A percentile compares a stretch with the other conserved stretches of the same genome.
Evolutionary conservation across 1,140 invertebrate species (phyloP).

Genomic region (Mya arenaria): DNA sequence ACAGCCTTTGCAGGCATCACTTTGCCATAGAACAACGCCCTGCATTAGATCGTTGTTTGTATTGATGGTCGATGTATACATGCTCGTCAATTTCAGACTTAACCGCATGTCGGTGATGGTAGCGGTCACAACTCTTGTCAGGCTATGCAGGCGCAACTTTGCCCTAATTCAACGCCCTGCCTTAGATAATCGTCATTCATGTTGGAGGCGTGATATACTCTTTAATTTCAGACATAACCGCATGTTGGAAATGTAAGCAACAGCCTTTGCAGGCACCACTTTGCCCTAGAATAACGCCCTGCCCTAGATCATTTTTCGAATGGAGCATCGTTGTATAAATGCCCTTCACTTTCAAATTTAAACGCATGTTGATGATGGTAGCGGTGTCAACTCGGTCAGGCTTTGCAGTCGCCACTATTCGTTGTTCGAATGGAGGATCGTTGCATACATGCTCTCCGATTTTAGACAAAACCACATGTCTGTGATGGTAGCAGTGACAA

Average conservation of each 20-base stretch:
- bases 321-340: too few relatives aligned
- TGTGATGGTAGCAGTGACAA: too few relatives aligned
- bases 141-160: constrained; percentile 49
- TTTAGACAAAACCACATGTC: too few relatives aligned
- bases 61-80: not conserved
- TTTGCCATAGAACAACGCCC: not conserved
- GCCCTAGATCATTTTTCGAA: not conserved
- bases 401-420: too few relatives aligned
- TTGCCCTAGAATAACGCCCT: not conserved
- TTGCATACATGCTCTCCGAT: too few relatives aligned
- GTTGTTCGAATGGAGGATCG: too few relatives aligned
- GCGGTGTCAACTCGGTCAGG: too few relatives aligned
- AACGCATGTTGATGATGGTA: too few relatives aligned
- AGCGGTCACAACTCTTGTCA: constrained; percentile 34
- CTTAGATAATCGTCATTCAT: constrained; percentile 55
- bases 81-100: constrained; percentile 38
- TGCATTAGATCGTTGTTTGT: not conserved
- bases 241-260: not conserved
- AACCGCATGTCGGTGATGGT: constrained; percentile 61
- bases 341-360: too few relatives aligned
- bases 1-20: not conserved
- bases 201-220: constrained; percentile 73
- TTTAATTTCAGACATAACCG: constrained; percentile 56
- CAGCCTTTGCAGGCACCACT: not conserved
- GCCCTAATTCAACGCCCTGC: constrained; percentile 59